Percentiles rank a stretch among this genome's conserved stretches.
Conservation (phyloP, 2,888 invertebrate species). For the Dicroscelio sp. region DNA sequence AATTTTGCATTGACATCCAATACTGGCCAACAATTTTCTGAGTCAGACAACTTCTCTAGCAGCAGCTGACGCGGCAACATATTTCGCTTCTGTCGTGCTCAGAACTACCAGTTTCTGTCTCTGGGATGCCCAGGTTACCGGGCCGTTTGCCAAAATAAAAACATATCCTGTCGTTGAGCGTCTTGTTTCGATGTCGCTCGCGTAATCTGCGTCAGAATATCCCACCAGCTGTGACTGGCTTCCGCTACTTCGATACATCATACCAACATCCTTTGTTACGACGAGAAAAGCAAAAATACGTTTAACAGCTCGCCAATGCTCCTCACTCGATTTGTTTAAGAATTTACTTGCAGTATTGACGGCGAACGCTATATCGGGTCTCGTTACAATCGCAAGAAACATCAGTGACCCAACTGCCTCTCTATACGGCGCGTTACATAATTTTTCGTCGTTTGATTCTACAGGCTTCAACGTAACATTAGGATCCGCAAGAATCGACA, state of each 20-base stretch:
- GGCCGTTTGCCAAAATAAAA: background rate
- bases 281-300: constrained; percentile 67
- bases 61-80: constrained; percentile 31
- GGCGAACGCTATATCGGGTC: constrained; percentile 74
- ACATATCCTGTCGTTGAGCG: constrained; percentile 6
- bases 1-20: background rate
- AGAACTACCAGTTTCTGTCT: constrained; percentile 23
- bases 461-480: too few relatives aligned
- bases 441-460: background rate
- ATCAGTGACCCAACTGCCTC: background rate
- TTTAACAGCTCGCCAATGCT: constrained; percentile 81
- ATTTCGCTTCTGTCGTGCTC: constrained; percentile 43
- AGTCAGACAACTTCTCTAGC: constrained; percentile 50
- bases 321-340: background rate
- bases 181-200: background rate
- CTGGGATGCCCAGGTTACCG: constrained; percentile 13
- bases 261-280: background rate
- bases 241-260: background rate
- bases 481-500: too few relatives aligned
- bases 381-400: background rate
- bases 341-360: constrained; percentile 55
- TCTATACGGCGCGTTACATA: background rate
- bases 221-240: background rate
- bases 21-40: background rate
- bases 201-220: constrained; percentile 44